Evolutionary conservation across 2,113 vertebrate genomes (phyloP), one percentile per base, ranked within the genome.

Genomic region (Rhabdomys dilectus): DNA sequence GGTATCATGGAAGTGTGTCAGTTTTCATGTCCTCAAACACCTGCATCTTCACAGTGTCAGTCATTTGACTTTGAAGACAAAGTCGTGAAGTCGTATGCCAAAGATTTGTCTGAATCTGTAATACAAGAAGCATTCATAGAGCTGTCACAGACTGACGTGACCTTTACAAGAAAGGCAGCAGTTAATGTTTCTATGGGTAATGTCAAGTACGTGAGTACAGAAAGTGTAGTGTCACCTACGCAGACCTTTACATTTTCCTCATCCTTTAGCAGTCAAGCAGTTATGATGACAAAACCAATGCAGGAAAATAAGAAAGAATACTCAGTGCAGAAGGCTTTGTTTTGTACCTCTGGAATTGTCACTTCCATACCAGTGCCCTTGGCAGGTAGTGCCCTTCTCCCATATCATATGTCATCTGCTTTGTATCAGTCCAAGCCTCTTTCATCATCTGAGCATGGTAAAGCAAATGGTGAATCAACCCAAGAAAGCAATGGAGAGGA

Each of bases 1-100:
- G 99, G 99, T 45, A 99, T 99, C 51, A 99, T 99, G 99, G 99
- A 99, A 98, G 99, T 99, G 0, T 99, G 99, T 96, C 99, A 99
- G 97, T 99, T 99, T 98, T 99, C 99, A 0, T 99, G 99, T 97
- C 99, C 99, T 13, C 99, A 99, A 0, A 99, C 99, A 29, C 99
- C 99, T 82, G 97, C 98, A 21, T 98, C 98, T 90, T 96, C 98
- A 16, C 98, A 98, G n/a, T 16, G 95, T 78, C 98, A 98, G 95
- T 98, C 98, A 3, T 99, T 99, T 98, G 98, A 99, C 45, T 99
- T 99, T 66, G 99, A 99, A 96, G 98, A 99, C 96, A 99, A 99
- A 97, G 98, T 99, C 39, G 99, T 99, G 94, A 99, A 98, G 75
- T 99, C 99, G 0, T 99, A 99, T 97, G 99, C 99, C 80, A 99